These are phyloP conservation scores for Cerceris ruficornis DNA, from an alignment of 2,888 invertebrate genomes.

Conservation along the genomic window DNA sequence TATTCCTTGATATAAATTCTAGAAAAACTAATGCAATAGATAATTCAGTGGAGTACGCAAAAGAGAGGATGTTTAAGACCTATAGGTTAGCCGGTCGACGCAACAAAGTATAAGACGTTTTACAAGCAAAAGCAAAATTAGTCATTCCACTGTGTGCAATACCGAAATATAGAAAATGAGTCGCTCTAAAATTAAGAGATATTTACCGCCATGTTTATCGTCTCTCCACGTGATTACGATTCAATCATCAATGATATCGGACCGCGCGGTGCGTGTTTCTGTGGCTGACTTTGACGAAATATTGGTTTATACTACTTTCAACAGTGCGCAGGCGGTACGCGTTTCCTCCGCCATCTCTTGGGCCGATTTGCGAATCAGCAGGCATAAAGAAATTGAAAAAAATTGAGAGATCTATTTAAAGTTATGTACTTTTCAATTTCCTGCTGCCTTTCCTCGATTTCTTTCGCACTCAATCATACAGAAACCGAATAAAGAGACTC, in stretches of 20 bases:
- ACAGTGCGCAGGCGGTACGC: too few species aligned
- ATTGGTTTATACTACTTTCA: too few species aligned
- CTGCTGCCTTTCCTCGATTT: too few species aligned
- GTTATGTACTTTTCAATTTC: too few species aligned
- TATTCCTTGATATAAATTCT: not conserved
- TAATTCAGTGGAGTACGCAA: not conserved
- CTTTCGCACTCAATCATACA: too few species aligned
- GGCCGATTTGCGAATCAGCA: too few species aligned
- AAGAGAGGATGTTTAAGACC: not conserved
- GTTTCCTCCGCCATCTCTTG: too few species aligned
- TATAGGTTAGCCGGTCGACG: conserved; percentile 43
- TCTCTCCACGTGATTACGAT: conserved; percentile 5
- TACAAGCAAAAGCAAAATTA: not conserved
- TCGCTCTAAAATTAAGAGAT: conserved; percentile 5
- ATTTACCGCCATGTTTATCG: conserved; percentile 52
- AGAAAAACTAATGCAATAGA: not conserved
- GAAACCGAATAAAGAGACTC: too few species aligned
- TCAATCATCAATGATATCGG: not conserved
- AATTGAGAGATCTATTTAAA: too few species aligned
- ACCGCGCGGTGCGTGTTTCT: not conserved
- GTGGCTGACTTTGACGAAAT: too few species aligned
- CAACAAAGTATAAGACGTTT: not conserved
- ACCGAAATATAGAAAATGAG: not conserved
- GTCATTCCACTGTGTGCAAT: not conserved
- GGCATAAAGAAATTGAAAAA: too few species aligned